phyloP scores from a whole-genome alignment of 2,797 vertebrate genomes.

The Rhinogobio ventralis region DNA sequence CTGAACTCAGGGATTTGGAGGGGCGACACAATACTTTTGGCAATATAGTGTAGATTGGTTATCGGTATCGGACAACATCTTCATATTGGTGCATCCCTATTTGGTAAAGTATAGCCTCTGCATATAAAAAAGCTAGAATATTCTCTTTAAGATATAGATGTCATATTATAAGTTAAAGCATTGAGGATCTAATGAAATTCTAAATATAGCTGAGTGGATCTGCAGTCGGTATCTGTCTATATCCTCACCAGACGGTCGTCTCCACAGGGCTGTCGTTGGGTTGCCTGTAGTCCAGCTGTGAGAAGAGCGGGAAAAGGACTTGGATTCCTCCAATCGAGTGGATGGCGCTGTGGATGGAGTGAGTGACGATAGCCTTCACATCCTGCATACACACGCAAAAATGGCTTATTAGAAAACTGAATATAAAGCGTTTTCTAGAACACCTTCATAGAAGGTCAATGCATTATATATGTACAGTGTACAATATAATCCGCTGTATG shows the following conservation, averaged over 20 bases:
- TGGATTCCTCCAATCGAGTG: slow-evolving; percentile 97
- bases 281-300: slow-evolving; percentile 91
- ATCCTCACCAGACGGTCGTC: slow-evolving; percentile 88
- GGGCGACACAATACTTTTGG: too few species aligned
- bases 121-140: background rate
- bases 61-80: too few species aligned
- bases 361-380: slow-evolving; percentile 94
- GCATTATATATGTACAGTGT: background rate
- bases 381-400: slow-evolving; percentile 76
- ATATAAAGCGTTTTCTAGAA: background rate
- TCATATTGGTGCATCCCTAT: too few species aligned
- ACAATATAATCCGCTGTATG: background rate
- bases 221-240: too few species aligned
- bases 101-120: background rate
- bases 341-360: slow-evolving; percentile 95
- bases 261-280: slow-evolving; percentile 86
- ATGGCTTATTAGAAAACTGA: background rate
- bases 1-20: too few species aligned
- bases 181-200: too few species aligned
- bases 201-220: slow-evolving; percentile 1
- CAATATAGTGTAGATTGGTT: too few species aligned
- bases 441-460: background rate
- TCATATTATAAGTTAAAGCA: background rate
- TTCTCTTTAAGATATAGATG: background rate
- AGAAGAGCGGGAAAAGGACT: slow-evolving; percentile 95